Evolutionary conservation across 1,140 invertebrate genomes (phyloP), one percentile per base, ranked within the genome.

Genomic region (Lepidurus apus): DNA sequence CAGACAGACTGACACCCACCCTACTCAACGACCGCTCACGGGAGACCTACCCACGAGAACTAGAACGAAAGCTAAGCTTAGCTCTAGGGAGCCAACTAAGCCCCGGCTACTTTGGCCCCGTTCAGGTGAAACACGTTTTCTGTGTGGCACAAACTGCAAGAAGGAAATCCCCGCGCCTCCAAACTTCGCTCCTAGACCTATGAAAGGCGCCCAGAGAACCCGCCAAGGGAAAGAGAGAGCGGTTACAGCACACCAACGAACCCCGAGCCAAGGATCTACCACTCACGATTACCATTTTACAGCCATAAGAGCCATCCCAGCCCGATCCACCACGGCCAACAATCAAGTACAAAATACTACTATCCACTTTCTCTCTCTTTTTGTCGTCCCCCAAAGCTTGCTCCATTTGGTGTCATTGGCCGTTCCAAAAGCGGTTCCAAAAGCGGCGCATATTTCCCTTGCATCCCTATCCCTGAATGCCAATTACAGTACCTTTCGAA

Each of bases 301-400:
- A 34, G 34, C 34, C 34, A 4, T 34, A 34, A 7, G 53, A 65
- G 17, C 53, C 53, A 65, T 65, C 53, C 53, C 13, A 4, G 21
- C 53, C 21, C 21, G 53, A 65, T 65, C 53, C 53, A 65, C 53
- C 53, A 65, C 53, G 53, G 53, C 53, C 53, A 65, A 65, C 53
- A 65, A 65, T 65, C 53, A 65, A 65, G 53, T 65, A 65, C 53
- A 65, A 7, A 65, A 65, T 21, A 17, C 8, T n/a, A 65, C 53
- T 21, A n/a, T 34, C 0, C 53, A 65, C 53, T 65, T 65, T 65
- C 53, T 65, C 53, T 65, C 53, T 65, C 53, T 21, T 65, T 65
- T 65, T 21, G 34, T 34, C 34, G 3, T 65, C 21, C 21, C 53
- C 53, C 53, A 65, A 65, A 65, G 21, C 53, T 5, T 65, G 53